These are phyloP conservation scores for Syrrhaptes paradoxus DNA, from an alignment of 2,113 vertebrate species.

Conservation along the genomic window DNA sequence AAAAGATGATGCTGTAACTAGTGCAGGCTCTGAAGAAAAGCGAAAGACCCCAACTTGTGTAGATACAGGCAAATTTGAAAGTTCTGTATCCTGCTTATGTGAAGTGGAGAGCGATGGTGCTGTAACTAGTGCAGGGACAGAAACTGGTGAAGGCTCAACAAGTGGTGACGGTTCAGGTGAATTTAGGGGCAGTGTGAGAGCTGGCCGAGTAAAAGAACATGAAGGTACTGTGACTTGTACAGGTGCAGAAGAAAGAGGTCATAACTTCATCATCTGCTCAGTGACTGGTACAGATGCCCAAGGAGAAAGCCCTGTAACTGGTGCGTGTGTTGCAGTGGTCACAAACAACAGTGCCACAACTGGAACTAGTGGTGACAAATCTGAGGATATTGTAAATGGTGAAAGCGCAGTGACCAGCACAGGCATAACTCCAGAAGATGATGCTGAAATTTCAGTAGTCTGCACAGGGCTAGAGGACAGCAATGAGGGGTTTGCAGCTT, in stretches of 20 bases:
- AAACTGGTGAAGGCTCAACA: slow-evolving; percentile 60
- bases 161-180: slow-evolving; percentile 44
- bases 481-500: slow-evolving; percentile 61
- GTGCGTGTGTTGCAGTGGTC: not conserved
- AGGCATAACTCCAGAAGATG: slow-evolving; percentile 79
- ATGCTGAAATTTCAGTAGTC: slow-evolving; percentile 69
- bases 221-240: slow-evolving; percentile 79
- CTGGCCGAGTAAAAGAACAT: slow-evolving; percentile 45
- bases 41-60: slow-evolving; percentile 27
- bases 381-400: slow-evolving; percentile 66
- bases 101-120: slow-evolving; percentile 78
- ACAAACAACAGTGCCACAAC: not conserved
- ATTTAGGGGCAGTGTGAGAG: slow-evolving; percentile 21
- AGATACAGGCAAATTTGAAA: slow-evolving; percentile 29
- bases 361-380: slow-evolving; percentile 44
- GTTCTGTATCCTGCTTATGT: slow-evolving; percentile 37
- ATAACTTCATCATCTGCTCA: slow-evolving; percentile 38
- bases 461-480: slow-evolving; percentile 73
- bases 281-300: slow-evolving; percentile 59
- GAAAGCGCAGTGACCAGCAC: slow-evolving; percentile 82
- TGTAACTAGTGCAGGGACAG: slow-evolving; percentile 81
- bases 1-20: slow-evolving; percentile 83
- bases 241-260: slow-evolving; percentile 49
- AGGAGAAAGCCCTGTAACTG: slow-evolving; percentile 56
- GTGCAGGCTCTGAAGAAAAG: slow-evolving; percentile 78